A percentile compares a stretch with the other conserved stretches of the same genome.
Evolutionary conservation across 2,888 invertebrate species (phyloP).

Genomic region (Drepanosiphum platanoidis): DNA sequence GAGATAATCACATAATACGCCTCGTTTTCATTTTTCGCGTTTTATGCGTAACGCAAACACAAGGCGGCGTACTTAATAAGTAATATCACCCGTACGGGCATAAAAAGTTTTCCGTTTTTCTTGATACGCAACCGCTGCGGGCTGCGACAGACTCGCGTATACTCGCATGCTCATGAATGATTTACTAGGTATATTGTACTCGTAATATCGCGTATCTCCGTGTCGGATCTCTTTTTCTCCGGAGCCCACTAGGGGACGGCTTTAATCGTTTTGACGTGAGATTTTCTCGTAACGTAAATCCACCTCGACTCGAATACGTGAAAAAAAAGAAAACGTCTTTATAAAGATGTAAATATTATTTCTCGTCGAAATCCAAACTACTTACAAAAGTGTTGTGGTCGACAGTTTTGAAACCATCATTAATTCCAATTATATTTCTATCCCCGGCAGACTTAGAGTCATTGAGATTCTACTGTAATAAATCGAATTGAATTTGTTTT

Average conservation of each 20-base stretch:
- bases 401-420: too few species aligned
- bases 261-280: neutral
- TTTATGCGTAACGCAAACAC: conserved; percentile 17
- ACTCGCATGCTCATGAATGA: neutral
- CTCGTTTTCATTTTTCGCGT: neutral
- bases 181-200: neutral
- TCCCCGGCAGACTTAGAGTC: too few species aligned
- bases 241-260: neutral
- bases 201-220: neutral
- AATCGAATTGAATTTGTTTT: too few species aligned
- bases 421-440: too few species aligned
- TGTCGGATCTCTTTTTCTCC: neutral
- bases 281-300: too few species aligned
- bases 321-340: too few species aligned
- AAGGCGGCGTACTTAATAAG: neutral
- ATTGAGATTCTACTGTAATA: too few species aligned
- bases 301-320: too few species aligned
- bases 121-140: neutral
- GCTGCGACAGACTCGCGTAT: neutral
- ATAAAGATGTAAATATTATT: too few species aligned
- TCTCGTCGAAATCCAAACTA: too few species aligned
- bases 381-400: too few species aligned
- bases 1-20: too few species aligned
- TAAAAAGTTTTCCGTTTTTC: neutral
- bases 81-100: neutral